These are phyloP conservation scores for Pollenia amentaria DNA, from an alignment of 2,888 invertebrate species.

Conservation along the genomic window DNA sequence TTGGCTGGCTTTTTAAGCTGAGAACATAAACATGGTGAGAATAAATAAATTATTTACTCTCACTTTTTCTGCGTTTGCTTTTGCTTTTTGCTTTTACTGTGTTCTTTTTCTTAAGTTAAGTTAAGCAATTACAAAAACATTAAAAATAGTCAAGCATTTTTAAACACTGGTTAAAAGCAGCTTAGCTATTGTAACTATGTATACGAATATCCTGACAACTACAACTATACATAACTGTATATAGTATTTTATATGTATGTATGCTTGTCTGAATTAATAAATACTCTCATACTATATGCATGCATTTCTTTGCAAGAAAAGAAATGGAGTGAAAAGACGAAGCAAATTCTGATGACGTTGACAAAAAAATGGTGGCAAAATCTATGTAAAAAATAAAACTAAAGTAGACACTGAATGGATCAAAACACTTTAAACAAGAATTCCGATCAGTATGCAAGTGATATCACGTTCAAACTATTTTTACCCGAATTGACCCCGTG, in stretches of 20 bases:
- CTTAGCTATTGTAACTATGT: slow-evolving; percentile 47
- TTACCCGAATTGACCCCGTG: no score
- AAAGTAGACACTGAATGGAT: neutral
- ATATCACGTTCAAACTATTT: no score
- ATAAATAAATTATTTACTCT: no score
- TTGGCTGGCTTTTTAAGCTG: no score
- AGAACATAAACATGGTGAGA: no score
- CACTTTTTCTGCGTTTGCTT: no score
- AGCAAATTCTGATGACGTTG: neutral
- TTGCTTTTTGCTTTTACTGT: no score
- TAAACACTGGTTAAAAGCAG: slow-evolving; percentile 69
- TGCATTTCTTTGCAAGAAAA: neutral
- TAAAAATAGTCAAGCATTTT: no score
- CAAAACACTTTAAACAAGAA: no score
- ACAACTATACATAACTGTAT: neutral
- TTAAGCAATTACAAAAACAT: no score
- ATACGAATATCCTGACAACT: neutral
- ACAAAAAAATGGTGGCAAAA: neutral
- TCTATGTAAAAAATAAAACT: neutral
- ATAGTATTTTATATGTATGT: neutral
- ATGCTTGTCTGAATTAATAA: slow-evolving; percentile 16
- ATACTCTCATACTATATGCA: neutral
- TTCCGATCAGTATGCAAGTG: no score
- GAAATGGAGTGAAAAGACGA: neutral
- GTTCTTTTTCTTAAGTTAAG: no score